Evolutionary conservation across 2,113 vertebrate genomes (phyloP), one percentile per base, ranked within the genome.

Genomic region (Bucco capensis): DNA sequence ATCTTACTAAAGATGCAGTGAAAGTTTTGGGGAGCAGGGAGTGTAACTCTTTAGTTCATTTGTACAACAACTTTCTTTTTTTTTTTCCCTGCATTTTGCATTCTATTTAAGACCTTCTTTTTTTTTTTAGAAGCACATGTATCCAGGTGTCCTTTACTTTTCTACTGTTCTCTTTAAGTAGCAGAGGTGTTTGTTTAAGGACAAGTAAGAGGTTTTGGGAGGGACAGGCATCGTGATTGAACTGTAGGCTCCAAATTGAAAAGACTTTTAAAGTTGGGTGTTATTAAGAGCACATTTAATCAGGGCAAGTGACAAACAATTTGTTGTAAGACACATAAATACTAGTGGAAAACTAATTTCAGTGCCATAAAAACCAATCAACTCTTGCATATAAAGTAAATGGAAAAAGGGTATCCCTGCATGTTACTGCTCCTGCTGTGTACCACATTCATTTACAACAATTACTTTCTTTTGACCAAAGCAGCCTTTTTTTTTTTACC

Each of bases 321-420:
- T 96, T 96, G 94, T 95, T 96, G 65, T 69, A 90, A 95, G 92
- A 84, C 75, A 85, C 81, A 96, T 91, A 96, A 96, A 97, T 96
- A 94, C 66, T 95, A 73, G 74, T 83, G 91, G 80, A 93, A 95
- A 97, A 91, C 74, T 95, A 93, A 96, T 95, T 92, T 86, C 79
- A 49, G 35, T 73, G 88, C 82, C 79, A 95, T 92, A 93, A 92
- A 95, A 67, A 28, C 8, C 86, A 94, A 92, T 94, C 95, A 89
- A 50, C 66, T 82, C 91, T 95, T 95, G 93, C 78, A 95, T 74
- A 91, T 57, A 54, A 94, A 93, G 56, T 75, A 56, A 90, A 80
- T 83, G 49, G 90, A 76, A 86, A 83, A 54, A 18, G 25, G 31
- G 53, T 80, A 12, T 31, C 75, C 47, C 58, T 73, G 74, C 64